Percentiles rank a stretch among this genome's conserved stretches.
These are phyloP conservation scores for Sebastes aleutianus DNA, from an alignment of 2,797 vertebrate genomes.

Conservation along the genomic window DNA sequence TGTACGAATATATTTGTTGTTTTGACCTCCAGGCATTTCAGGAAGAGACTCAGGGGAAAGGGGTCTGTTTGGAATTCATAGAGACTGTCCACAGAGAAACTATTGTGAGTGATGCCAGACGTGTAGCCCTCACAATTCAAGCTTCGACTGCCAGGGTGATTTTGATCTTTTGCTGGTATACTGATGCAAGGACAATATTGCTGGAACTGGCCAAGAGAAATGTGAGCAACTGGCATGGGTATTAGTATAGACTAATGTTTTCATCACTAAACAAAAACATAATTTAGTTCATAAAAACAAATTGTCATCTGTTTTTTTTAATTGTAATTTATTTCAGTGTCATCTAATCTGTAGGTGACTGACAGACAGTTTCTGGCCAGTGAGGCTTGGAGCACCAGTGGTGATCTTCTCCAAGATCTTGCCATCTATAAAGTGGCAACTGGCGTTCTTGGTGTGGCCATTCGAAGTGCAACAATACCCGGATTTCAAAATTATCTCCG, in stretches of 20 bases:
- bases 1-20: not conserved
- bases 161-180: slow-evolving; percentile 73
- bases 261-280: not conserved
- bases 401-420: slow-evolving; percentile 60
- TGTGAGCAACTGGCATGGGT: slow-evolving; percentile 37
- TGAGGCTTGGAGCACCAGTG: slow-evolving; percentile 80
- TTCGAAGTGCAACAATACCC: slow-evolving; percentile 70
- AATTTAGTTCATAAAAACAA: not conserved
- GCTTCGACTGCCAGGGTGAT: slow-evolving; percentile 68
- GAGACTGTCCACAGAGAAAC: slow-evolving; percentile 58
- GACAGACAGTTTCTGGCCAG: slow-evolving; percentile 78
- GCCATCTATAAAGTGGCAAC: slow-evolving; percentile 55
- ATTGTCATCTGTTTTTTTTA: not conserved
- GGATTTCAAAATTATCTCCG: slow-evolving; percentile 71
- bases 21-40: slow-evolving; percentile 54
- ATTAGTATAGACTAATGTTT: no score
- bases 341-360: slow-evolving; percentile 47
- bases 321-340: not conserved
- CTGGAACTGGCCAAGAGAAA: slow-evolving; percentile 69
- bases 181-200: slow-evolving; percentile 61
- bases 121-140: slow-evolving; percentile 58
- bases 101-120: slow-evolving; percentile 55
- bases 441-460: slow-evolving; percentile 78
- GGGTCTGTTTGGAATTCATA: slow-evolving; percentile 74
- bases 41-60: slow-evolving; percentile 60